Percentiles rank a stretch among this genome's conserved stretches.
phyloP scores from a whole-genome alignment of 2,113 vertebrate genomes.

The Nycticebus coucang region DNA sequence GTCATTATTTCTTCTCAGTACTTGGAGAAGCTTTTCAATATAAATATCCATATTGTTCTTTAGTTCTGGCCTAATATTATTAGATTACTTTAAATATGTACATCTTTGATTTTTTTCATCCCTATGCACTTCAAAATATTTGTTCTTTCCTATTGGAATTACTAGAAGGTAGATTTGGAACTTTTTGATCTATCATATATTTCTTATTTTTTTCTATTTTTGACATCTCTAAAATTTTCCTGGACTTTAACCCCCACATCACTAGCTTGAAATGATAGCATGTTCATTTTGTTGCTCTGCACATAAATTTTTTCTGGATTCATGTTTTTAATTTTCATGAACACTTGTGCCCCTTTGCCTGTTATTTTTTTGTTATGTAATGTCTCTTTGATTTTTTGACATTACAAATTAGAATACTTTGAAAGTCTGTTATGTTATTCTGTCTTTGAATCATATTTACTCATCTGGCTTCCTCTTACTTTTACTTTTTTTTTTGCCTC shows the following conservation, averaged over 20 bases:
- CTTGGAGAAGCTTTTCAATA: not conserved
- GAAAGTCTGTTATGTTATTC: not conserved
- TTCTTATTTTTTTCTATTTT: not conserved
- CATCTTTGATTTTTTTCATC: conserved; percentile 1
- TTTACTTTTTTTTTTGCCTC: not conserved
- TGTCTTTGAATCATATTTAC: not conserved
- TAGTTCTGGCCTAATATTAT: not conserved
- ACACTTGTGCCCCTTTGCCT: not conserved
- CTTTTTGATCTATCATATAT: not conserved
- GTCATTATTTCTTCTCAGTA: not conserved
- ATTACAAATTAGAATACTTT: not conserved
- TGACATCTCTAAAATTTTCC: not conserved
- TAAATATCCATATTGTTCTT: not conserved
- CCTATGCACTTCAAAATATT: not conserved
- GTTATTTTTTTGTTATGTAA: not conserved
- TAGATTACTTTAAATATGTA: not conserved
- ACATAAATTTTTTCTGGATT: not conserved
- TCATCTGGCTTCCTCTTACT: not conserved
- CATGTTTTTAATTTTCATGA: not conserved
- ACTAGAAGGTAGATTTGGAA: not conserved
- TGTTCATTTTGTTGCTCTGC: not conserved
- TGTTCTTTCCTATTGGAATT: not conserved
- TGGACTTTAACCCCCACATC: not conserved
- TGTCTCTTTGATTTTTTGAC: not conserved
- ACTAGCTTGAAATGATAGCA: not conserved